These are phyloP conservation scores for Manduca sexta DNA, from an alignment of 1,140 invertebrate species.

Conservation along the genomic window DNA sequence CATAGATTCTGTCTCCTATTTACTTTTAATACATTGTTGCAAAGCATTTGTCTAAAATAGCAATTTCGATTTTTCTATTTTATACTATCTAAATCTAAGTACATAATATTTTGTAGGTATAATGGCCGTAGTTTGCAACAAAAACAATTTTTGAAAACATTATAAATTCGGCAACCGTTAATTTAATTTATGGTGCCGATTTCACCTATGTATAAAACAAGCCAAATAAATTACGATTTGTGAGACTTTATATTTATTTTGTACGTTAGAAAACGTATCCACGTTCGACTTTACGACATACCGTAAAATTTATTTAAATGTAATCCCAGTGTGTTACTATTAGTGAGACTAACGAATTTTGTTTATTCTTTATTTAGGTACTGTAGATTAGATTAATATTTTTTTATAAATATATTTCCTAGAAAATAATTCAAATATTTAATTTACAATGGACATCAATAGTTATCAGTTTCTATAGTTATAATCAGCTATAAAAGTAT, in stretches of 20 bases:
- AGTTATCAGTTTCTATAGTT: constrained; percentile 16
- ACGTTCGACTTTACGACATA: constrained; percentile 15
- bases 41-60: too few relatives aligned
- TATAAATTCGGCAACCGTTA: not conserved
- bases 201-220: constrained; percentile 3
- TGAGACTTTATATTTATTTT: constrained; percentile 7
- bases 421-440: too few relatives aligned
- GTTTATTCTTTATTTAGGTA: too few relatives aligned
- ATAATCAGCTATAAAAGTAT: constrained; percentile 68
- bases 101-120: too few relatives aligned
- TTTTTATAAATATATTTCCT: too few relatives aligned
- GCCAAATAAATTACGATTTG: constrained; percentile 10
- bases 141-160: too few relatives aligned
- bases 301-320: constrained; percentile 19
- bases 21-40: constrained; percentile 6
- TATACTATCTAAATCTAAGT: too few relatives aligned
- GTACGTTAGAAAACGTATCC: constrained; percentile 4
- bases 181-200: constrained; percentile 8
- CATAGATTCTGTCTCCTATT: constrained; percentile 9
- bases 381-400: too few relatives aligned
- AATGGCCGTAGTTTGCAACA: too few relatives aligned
- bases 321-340: not conserved
- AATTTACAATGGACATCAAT: too few relatives aligned
- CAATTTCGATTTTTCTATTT: too few relatives aligned
- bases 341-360: too few relatives aligned